These are phyloP conservation scores for Plagiodera versicolora DNA, from an alignment of 2,888 invertebrate genomes.

Conservation along the genomic window DNA sequence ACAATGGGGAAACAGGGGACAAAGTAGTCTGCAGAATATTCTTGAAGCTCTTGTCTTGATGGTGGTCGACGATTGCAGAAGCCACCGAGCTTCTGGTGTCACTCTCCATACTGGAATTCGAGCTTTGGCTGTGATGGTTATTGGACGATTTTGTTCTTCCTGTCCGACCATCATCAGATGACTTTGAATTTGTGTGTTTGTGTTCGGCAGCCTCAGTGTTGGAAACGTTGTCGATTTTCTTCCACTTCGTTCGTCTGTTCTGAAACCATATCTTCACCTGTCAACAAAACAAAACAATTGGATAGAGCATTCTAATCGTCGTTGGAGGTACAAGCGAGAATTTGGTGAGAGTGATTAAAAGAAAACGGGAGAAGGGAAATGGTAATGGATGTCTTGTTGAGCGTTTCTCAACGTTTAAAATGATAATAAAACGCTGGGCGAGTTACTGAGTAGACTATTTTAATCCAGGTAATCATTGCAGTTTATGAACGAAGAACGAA, in stretches of 20 bases:
- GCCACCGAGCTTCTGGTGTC: slow-evolving; percentile 51
- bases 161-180: slow-evolving; percentile 36
- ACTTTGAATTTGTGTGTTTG: slow-evolving; percentile 59
- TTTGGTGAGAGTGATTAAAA: background rate
- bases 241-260: slow-evolving; percentile 82
- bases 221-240: slow-evolving; percentile 90
- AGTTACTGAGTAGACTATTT: background rate
- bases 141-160: slow-evolving; percentile 40
- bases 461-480: background rate
- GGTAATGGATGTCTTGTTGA: background rate
- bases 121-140: slow-evolving; percentile 46
- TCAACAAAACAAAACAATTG: background rate
- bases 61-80: slow-evolving; percentile 35
- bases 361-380: background rate
- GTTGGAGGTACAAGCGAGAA: no score
- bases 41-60: slow-evolving; percentile 47
- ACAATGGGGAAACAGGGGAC: slow-evolving; percentile 36
- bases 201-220: slow-evolving; percentile 87
- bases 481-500: slow-evolving; percentile 1
- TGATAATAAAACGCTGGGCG: background rate
- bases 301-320: no score
- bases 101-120: slow-evolving; percentile 52
- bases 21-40: slow-evolving; percentile 45
- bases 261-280: slow-evolving; percentile 93
- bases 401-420: background rate